Conservation (phyloP, 1,140 invertebrate genomes). For the Hylyphantes graminicola region DNA sequence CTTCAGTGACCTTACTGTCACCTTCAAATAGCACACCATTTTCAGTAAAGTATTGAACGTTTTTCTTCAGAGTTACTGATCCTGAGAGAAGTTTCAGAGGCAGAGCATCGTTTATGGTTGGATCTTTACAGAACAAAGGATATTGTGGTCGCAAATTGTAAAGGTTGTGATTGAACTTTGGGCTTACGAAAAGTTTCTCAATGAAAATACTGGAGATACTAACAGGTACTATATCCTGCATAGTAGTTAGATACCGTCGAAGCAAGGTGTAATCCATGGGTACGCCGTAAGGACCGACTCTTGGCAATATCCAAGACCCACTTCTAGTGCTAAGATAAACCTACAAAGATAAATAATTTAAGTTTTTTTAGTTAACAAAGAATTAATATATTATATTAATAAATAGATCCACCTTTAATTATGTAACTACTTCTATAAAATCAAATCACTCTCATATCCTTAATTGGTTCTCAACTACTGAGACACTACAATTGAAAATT, state of each 20-base stretch:
- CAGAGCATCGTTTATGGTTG: conserved; percentile 71
- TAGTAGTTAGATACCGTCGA: conserved; percentile 61
- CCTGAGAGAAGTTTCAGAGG: conserved; percentile 68
- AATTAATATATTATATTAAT: too few species aligned
- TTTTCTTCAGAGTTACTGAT: conserved; percentile 67
- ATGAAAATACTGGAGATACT: conserved; percentile 13
- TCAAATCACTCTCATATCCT: too few species aligned
- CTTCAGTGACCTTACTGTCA: conserved; percentile 23
- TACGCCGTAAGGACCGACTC: conserved; percentile 65
- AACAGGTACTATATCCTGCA: conserved; percentile 62
- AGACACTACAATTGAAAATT: too few species aligned
- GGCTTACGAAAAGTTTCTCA: conserved; percentile 63
- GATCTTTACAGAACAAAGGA: conserved; percentile 68
- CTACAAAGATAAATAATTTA: conserved; percentile 62
- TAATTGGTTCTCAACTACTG: too few species aligned
- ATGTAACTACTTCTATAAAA: too few species aligned
- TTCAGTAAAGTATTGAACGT: conserved; percentile 65
- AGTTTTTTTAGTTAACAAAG: too few species aligned
- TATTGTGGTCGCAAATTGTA: conserved; percentile 69
- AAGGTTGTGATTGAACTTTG: conserved; percentile 69
- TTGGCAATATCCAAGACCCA: conserved; percentile 69
- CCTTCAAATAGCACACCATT: conserved; percentile 65
- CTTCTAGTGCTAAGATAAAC: conserved; percentile 70
- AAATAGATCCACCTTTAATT: too few species aligned
- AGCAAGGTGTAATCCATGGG: conserved; percentile 65